These are phyloP conservation scores for Festucalex cinctus DNA, from an alignment of 2,113 vertebrate genomes.

Conservation along the genomic window DNA sequence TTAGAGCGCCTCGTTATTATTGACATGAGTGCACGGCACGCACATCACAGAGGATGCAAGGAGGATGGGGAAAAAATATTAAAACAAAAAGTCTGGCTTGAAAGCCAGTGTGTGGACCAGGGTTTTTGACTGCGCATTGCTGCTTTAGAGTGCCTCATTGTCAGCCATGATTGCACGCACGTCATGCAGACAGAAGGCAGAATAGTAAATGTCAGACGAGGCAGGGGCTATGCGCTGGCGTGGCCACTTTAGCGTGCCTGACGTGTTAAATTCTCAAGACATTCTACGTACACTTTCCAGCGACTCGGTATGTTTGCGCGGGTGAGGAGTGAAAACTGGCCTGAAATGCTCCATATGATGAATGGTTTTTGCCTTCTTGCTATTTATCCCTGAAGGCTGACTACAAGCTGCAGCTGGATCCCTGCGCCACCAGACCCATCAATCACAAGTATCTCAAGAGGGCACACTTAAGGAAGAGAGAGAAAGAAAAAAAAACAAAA, in stretches of 20 bases:
- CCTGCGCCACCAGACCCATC: conserved; percentile 45
- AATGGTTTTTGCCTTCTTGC: conserved; percentile 33
- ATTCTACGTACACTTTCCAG: neutral
- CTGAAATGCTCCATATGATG: conserved; percentile 28
- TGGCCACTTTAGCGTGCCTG: too few species aligned
- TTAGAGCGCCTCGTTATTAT: too few species aligned
- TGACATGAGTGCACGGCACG: too few species aligned
- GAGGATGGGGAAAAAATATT: neutral
- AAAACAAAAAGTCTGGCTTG: neutral
- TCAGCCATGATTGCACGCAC: too few species aligned
- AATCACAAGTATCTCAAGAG: conserved; percentile 53
- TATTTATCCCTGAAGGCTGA: neutral
- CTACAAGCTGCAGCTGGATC: conserved; percentile 35
- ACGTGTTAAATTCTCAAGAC: neutral
- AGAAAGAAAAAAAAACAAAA: conserved; percentile 28
- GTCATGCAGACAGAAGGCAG: too few species aligned
- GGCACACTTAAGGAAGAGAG: conserved; percentile 28
- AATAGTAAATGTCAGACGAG: too few species aligned
- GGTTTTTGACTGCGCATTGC: neutral
- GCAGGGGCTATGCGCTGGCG: too few species aligned
- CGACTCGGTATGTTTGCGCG: conserved; percentile 1
- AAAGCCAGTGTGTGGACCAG: neutral
- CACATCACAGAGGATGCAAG: too few species aligned
- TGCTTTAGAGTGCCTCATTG: too few species aligned
- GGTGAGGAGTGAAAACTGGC: conserved; percentile 14